phyloP scores from a whole-genome alignment of 2,797 vertebrate species.

The Ibycter americanus region DNA sequence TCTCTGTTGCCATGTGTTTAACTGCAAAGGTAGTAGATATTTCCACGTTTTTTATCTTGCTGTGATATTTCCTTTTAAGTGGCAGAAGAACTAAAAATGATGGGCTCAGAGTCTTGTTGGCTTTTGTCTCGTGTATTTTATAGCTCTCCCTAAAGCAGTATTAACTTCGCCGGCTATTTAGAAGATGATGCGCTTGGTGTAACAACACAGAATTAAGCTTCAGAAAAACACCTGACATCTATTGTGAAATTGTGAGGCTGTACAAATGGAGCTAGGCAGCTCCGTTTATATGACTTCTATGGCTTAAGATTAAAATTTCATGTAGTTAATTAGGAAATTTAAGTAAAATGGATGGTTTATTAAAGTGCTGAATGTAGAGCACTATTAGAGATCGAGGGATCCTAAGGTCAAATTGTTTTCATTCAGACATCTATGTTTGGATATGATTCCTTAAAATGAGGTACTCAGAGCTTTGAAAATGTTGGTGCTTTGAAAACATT shows the following conservation, averaged over 20 bases:
- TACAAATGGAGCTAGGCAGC: background rate
- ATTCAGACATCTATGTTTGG: background rate
- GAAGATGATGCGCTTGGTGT: background rate
- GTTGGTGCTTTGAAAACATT: background rate
- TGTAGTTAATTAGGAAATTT: background rate
- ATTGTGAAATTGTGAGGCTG: background rate
- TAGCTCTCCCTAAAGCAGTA: background rate
- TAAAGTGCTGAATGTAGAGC: background rate
- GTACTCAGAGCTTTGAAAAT: background rate
- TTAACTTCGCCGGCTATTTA: background rate
- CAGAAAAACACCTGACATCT: background rate
- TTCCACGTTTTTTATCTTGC: background rate
- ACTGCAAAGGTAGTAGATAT: background rate
- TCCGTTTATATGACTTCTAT: rapidly evolving
- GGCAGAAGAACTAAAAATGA: background rate
- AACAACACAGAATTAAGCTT: background rate
- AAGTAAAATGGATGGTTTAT: slow-evolving; percentile 2
- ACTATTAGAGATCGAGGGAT: background rate
- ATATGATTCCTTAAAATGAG: background rate
- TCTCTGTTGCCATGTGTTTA: background rate
- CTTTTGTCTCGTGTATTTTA: background rate
- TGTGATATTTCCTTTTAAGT: background rate
- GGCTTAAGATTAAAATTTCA: background rate
- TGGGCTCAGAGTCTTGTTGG: background rate
- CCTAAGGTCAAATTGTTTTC: background rate